Percentiles rank a stretch among this genome's conserved stretches.
Evolutionary conservation across 2,113 vertebrate species (phyloP).

Genomic region (Orycteropus afer): DNA sequence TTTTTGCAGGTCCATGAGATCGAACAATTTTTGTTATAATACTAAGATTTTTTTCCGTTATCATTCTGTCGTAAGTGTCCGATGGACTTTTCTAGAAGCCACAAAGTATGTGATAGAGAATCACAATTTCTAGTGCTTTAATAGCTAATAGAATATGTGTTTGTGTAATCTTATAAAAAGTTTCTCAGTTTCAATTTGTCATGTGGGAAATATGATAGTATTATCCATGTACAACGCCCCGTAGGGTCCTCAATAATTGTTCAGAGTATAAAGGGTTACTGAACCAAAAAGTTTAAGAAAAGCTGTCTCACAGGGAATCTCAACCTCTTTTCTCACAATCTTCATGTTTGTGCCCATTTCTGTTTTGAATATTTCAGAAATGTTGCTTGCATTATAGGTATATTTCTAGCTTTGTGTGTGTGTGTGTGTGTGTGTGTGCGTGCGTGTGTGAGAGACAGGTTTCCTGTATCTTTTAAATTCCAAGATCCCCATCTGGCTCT

Average conservation of each 20-base stretch:
- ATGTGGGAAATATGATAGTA: too few species aligned
- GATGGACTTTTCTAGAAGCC: neutral
- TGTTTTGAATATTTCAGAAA: slow-evolving; percentile 80
- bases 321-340: slow-evolving; percentile 41
- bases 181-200: neutral
- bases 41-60: too few species aligned
- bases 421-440: too few species aligned
- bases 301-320: slow-evolving; percentile 64
- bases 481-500: too few species aligned
- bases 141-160: too few species aligned
- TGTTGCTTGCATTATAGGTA: slow-evolving; percentile 70
- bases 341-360: slow-evolving; percentile 75
- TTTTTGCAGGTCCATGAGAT: neutral
- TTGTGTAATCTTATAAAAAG: neutral
- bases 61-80: neutral
- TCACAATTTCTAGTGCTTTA: too few species aligned
- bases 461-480: too few species aligned
- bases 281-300: too few species aligned
- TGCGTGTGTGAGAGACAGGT: too few species aligned
- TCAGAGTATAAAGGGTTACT: too few species aligned
- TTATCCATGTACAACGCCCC: neutral
- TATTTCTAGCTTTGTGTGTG: slow-evolving; percentile 87
- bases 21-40: neutral
- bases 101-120: neutral
- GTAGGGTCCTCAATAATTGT: too few species aligned